Evolutionary conservation across 2,797 vertebrate genomes (phyloP).

Genomic region (Acanthurus leucopareius): DNA sequence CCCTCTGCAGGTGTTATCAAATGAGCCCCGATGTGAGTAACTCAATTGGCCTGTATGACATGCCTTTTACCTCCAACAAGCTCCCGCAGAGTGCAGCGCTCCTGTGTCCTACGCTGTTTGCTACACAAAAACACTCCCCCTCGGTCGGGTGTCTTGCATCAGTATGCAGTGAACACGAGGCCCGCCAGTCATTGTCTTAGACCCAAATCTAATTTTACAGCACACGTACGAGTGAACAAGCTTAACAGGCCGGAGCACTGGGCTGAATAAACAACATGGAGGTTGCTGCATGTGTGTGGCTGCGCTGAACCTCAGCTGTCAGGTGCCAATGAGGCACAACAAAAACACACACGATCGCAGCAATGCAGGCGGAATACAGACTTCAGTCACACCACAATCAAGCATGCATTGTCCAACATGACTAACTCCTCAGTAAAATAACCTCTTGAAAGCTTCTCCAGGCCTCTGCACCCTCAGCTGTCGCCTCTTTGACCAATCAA

Average conservation of each 20-base stretch:
- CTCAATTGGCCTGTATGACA: slow-evolving; percentile 39
- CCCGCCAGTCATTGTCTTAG: slow-evolving; percentile 57
- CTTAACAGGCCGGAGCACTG: slow-evolving; percentile 11
- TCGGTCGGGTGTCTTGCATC: slow-evolving; percentile 35
- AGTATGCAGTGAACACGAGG: slow-evolving; percentile 51
- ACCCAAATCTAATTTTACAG: slow-evolving; percentile 76
- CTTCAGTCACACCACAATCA: background rate
- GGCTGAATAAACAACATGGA: slow-evolving; percentile 56
- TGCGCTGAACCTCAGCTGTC: slow-evolving; percentile 44
- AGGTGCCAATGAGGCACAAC: slow-evolving; percentile 23
- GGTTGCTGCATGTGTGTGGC: slow-evolving; percentile 32
- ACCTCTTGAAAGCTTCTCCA: background rate
- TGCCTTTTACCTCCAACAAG: slow-evolving; percentile 44
- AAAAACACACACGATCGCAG: background rate
- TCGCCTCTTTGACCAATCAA: background rate
- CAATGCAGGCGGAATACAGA: background rate
- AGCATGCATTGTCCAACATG: background rate
- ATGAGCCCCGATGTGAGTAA: slow-evolving; percentile 48
- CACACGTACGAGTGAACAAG: slow-evolving; percentile 11
- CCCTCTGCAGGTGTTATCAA: slow-evolving; percentile 52
- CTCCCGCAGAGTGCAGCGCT: slow-evolving; percentile 26
- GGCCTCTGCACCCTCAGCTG: slow-evolving; percentile 1
- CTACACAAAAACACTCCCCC: slow-evolving; percentile 26
- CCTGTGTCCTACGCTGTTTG: background rate
- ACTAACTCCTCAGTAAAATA: background rate